Evolutionary conservation across 2,113 vertebrate species (phyloP), one percentile per base, ranked within the genome.

Genomic region (Bos indicus): DNA sequence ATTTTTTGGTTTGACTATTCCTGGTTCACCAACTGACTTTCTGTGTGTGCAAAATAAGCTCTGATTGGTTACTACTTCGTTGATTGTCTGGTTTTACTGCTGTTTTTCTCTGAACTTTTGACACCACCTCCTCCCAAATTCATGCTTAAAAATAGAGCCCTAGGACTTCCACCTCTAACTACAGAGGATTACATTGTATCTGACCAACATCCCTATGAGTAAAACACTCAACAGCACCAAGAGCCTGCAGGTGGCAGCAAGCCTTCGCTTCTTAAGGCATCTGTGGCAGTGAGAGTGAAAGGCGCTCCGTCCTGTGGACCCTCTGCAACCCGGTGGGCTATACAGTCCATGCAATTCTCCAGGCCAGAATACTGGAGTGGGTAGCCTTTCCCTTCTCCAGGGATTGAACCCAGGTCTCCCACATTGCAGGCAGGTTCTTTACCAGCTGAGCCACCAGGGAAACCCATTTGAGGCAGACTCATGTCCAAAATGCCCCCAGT

Each of bases 241-340:
- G 26, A 11, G 10, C 48, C 17, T 48, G 6, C 33, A 59, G 90
- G 36, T 43, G 11, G 17, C 28, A 52, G 13, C 25, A 48, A 88
- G 28, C 4, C 6, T 17, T 43, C 33, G 78, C 64, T 2, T 9
- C 59, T 56, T 54, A 51, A 54, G 25, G 40, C 54, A 8, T 33
- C n/a, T 46, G 8, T 51, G 6, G 17, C 10, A 14, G 3, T n/a
- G n/a, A 71, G 36, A n/a, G 7, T n/a, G 8, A 23, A 74, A 74
- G 67, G 3, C 67, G 13, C 10, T 40, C 36, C 12, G 3, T 23
- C n/a, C 10, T 40, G 2, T 3, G 0, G 36, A 5, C 26, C 6
- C 59, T 2, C 26, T 60, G 59, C 12, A 28, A 60, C 59, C 11
- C 59, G 0, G 1, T 28, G 26, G 59, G 2, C 59, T 28, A 60